Base-by-base conservation (phyloP, 2,113 vertebrate genomes). In the Nanorana parkeri region DNA sequence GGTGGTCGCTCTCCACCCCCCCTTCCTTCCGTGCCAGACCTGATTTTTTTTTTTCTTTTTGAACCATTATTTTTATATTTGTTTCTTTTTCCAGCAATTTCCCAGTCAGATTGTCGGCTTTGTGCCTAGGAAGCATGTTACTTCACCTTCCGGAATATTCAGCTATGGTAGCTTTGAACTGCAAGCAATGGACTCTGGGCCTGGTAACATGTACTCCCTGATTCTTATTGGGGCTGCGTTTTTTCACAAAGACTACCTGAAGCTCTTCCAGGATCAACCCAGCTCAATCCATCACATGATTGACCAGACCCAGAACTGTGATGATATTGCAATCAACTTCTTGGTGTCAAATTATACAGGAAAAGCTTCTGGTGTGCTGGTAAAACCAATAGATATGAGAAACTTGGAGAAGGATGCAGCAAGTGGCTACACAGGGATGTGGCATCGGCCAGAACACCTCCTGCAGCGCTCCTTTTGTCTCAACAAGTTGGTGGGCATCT, bases 51-150 rank as follows among this genome's bases (percentile, higher is more conserved):
- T n/a, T n/a, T n/a, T n/a, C n/a, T n/a, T n/a, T n/a, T 47, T 1
- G 13, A 47, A 47, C 8, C 41, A 15, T 24, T n/a, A 52, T 52
- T 26, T 3, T 73, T 29, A 26, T 20, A 3, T 36, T 17, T 88
- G 66, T 66, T 2, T 72, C 84, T 61, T 85, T 75, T 89, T 89
- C 77, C 90, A 98, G 97, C 96, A 97, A 96, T 98, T 99, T 88
- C 91, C 94, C 60, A 95, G 96, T 78, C 96, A 96, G n/a, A 97
- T 99, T 81, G 95, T 97, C 84, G 97, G 97, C n/a, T 98, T 97
- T 90, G 95, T 98, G 55, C 96, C 97, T 29, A 93, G 97, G 82
- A 99, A 97, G 86, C 97, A 99, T 16, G 92, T 97, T 24, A 88
- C 91, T 11, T 93, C 95, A 20, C 84, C 93, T 20, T 94, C 93